A percentile compares a stretch with the other conserved stretches of the same genome.
These are phyloP conservation scores for Dasypogon diadema DNA, from an alignment of 2,888 invertebrate species.

Conservation along the genomic window DNA sequence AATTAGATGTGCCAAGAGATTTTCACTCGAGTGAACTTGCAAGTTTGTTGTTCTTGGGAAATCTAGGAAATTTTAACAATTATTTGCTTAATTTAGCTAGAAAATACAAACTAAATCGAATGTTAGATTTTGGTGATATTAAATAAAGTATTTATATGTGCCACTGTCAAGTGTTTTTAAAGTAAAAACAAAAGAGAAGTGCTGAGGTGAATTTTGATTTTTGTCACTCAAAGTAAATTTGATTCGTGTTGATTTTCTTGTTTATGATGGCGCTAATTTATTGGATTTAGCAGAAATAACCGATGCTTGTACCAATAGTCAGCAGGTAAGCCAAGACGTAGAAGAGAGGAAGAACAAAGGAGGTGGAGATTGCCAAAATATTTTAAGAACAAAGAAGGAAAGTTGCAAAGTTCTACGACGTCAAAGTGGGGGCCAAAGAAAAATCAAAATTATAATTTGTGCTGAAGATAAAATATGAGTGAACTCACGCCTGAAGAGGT, in stretches of 20 bases:
- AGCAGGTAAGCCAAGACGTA: background rate
- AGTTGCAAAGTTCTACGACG: slow-evolving; percentile 15
- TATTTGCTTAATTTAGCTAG: background rate
- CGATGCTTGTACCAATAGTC: background rate
- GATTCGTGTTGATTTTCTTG: background rate
- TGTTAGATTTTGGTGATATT: background rate
- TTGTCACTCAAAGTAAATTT: background rate
- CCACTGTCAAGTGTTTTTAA: background rate
- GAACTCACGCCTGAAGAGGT: slow-evolving; percentile 92
- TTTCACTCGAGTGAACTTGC: slow-evolving; percentile 52
- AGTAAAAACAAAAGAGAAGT: slow-evolving; percentile 10
- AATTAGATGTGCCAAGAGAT: slow-evolving; percentile 53
- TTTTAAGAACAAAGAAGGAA: slow-evolving; percentile 41
- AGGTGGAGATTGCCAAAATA: slow-evolving; percentile 33
- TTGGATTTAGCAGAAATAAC: background rate
- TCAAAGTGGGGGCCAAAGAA: slow-evolving; percentile 18
- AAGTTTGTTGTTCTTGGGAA: slow-evolving; percentile 52
- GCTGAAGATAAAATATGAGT: slow-evolving; percentile 72
- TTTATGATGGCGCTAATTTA: background rate
- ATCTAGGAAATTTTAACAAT: slow-evolving; percentile 46
- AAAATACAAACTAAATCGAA: background rate
- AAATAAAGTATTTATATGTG: background rate
- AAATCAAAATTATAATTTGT: slow-evolving; percentile 3
- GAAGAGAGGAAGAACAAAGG: slow-evolving; percentile 24
- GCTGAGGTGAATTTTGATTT: background rate